A percentile compares a stretch with the other conserved stretches of the same genome.
Conservation (phyloP, 1,140 invertebrate species). For the Ceratosolen fusciceps region DNA sequence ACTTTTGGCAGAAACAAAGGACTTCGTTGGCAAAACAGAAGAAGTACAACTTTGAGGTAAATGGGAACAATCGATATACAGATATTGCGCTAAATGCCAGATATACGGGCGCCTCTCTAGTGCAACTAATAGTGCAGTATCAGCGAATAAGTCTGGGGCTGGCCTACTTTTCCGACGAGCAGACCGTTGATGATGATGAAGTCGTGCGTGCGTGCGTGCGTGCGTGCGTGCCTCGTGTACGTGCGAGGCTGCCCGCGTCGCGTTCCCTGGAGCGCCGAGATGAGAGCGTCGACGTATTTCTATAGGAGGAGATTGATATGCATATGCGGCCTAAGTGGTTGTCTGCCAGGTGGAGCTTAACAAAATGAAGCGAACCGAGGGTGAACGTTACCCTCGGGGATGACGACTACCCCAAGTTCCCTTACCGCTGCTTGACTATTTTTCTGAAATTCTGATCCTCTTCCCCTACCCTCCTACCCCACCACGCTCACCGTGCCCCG, state of each 20-base stretch:
- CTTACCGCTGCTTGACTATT: conserved; percentile 3
- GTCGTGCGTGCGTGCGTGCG: conserved; percentile 9
- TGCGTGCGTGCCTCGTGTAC: neutral
- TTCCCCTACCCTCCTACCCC: neutral
- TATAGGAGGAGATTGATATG: neutral
- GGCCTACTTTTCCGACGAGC: conserved; percentile 37
- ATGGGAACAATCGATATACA: conserved; percentile 32
- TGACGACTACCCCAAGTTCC: too few species aligned
- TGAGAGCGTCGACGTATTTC: conserved; percentile 15
- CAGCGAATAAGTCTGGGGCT: conserved; percentile 43
- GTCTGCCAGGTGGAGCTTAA: neutral
- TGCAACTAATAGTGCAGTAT: conserved; percentile 30
- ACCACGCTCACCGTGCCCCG: neutral
- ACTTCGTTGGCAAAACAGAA: conserved; percentile 96
- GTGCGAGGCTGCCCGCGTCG: neutral
- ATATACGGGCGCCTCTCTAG: neutral
- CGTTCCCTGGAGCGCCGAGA: conserved; percentile 10
- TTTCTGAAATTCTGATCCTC: neutral
- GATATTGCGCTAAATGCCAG: neutral
- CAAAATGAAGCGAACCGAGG: neutral
- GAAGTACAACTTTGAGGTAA: conserved; percentile 99
- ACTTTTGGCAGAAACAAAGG: conserved; percentile 99
- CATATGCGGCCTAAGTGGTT: neutral
- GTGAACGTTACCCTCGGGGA: neutral
- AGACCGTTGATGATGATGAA: too few species aligned